A percentile compares a stretch with the other conserved stretches of the same genome.
phyloP scores from a whole-genome alignment of 2,797 vertebrate species.

The Phrynocephalus guinanensis region DNA sequence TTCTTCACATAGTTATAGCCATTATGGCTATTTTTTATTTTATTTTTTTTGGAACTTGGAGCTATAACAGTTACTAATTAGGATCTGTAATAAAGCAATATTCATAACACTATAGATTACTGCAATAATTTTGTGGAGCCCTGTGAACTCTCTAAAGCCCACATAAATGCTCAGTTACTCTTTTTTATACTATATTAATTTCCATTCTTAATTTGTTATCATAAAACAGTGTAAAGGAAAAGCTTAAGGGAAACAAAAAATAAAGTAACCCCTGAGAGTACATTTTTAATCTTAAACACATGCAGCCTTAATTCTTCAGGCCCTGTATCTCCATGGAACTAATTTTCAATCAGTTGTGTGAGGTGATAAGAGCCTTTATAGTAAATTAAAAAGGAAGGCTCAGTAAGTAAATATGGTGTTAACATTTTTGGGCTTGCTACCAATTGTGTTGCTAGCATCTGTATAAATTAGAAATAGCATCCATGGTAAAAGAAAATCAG shows the following conservation, averaged over 20 bases:
- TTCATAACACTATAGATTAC: not conserved
- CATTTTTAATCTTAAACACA: not conserved
- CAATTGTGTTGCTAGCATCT: not conserved
- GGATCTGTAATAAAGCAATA: not conserved
- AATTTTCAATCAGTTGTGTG: not conserved
- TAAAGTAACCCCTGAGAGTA: not conserved
- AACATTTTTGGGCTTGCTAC: not conserved
- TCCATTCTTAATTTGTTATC: not conserved
- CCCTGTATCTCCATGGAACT: not conserved
- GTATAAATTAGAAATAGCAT: slow-evolving; percentile 1
- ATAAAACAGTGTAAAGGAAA: not conserved
- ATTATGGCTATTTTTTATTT: no score
- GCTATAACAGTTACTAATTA: no score
- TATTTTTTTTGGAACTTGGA: no score
- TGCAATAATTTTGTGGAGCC: not conserved
- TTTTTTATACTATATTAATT: not conserved
- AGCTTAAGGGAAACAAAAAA: not conserved
- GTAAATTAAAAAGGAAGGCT: not conserved
- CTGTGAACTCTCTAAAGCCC: not conserved
- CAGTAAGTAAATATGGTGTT: not conserved
- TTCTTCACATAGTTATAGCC: no score
- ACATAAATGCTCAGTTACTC: not conserved
- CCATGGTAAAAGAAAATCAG: slow-evolving; percentile 2
- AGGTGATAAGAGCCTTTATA: not conserved
- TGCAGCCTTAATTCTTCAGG: not conserved